These are phyloP conservation scores for Coenonympha arcania DNA, from an alignment of 2,888 invertebrate species.

Conservation along the genomic window DNA sequence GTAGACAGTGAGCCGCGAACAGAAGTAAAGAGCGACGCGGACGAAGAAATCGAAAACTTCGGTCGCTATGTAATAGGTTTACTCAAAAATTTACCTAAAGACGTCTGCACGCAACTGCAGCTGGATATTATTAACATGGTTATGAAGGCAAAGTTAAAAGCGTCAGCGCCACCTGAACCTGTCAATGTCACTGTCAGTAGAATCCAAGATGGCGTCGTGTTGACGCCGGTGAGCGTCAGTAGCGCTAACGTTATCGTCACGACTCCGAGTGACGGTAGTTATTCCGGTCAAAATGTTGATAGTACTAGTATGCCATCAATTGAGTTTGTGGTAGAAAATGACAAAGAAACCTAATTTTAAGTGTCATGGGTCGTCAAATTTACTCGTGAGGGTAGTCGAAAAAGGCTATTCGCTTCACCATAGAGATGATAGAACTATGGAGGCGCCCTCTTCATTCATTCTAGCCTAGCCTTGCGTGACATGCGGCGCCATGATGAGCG, in stretches of 20 bases:
- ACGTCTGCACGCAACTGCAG: constrained; percentile 41
- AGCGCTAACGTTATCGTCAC: neutral
- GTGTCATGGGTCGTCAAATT: too few species aligned
- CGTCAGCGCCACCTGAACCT: neutral
- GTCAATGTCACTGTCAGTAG: neutral
- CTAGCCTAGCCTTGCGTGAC: too few species aligned
- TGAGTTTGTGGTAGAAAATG: neutral
- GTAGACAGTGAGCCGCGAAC: neutral
- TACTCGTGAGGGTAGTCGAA: too few species aligned
- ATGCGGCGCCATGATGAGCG: too few species aligned
- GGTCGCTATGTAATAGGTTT: constrained; percentile 44
- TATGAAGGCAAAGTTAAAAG: constrained; percentile 38
- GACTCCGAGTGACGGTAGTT: neutral
- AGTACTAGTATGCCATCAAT: neutral
- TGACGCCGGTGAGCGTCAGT: too few species aligned
- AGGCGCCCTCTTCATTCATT: too few species aligned
- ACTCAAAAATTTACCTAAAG: constrained; percentile 41
- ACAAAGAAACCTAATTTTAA: too few species aligned
- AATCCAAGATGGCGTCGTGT: constrained; percentile 10
- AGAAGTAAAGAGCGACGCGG: neutral
- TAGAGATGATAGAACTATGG: too few species aligned
- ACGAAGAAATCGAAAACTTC: constrained; percentile 42
- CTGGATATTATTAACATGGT: constrained; percentile 49
- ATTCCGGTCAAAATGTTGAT: neutral
- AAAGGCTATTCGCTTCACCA: too few species aligned